Percentiles rank a stretch among this genome's conserved stretches.
Evolutionary conservation across 2,113 vertebrate genomes (phyloP).

Genomic region (Myrmecophaga tridactyla): DNA sequence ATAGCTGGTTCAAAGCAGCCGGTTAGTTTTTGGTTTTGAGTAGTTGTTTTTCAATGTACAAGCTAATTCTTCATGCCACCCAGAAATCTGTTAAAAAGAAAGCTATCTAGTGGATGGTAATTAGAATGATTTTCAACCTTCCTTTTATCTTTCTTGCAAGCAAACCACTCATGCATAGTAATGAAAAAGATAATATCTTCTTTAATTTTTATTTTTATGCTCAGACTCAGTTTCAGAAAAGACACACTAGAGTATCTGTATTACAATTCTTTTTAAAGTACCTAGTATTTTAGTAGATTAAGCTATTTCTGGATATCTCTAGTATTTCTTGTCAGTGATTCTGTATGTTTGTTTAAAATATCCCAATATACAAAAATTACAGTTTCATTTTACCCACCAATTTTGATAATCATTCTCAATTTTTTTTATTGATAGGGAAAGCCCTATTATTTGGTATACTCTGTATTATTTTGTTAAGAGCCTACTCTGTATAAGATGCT

Average conservation of each 20-base stretch:
- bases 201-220: background rate
- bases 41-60: slow-evolving; percentile 43
- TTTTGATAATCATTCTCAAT: background rate
- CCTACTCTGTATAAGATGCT: background rate
- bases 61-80: slow-evolving; percentile 40
- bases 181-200: slow-evolving; percentile 56
- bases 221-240: slow-evolving; percentile 55
- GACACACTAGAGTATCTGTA: background rate
- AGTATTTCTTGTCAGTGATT: slow-evolving; percentile 17
- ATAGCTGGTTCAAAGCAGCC: slow-evolving; percentile 63
- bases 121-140: slow-evolving; percentile 49
- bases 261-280: slow-evolving; percentile 55
- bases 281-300: slow-evolving; percentile 53
- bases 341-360: slow-evolving; percentile 53
- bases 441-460: background rate
- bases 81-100: slow-evolving; percentile 49
- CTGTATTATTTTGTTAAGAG: background rate
- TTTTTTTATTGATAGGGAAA: background rate
- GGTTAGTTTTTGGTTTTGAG: slow-evolving; percentile 49
- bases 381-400: background rate
- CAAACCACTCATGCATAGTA: slow-evolving; percentile 26
- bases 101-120: slow-evolving; percentile 45
- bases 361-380: background rate
- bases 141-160: slow-evolving; percentile 61
- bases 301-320: slow-evolving; percentile 15